Percentiles rank a stretch among this genome's conserved stretches.
Conservation (phyloP, 2,888 invertebrate genomes). For the Lathronympha strigana region DNA sequence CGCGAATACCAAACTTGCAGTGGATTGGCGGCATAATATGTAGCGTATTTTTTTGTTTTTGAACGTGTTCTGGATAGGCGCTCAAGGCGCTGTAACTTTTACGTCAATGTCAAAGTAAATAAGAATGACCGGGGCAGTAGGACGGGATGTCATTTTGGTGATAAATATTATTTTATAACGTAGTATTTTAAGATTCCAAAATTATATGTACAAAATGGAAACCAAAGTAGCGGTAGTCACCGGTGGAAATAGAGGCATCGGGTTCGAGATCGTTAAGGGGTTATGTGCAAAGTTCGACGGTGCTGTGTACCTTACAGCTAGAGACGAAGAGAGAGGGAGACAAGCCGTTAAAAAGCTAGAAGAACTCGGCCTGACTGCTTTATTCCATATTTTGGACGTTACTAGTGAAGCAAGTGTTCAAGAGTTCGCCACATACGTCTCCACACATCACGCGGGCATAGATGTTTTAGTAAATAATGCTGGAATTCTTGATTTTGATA, state of each 20-base stretch:
- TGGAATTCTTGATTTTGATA: constrained; percentile 87
- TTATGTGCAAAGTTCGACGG: constrained; percentile 88
- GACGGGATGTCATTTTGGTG: constrained; percentile 54
- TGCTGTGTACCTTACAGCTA: constrained; percentile 89
- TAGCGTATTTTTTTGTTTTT: neutral
- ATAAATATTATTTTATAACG: constrained; percentile 61
- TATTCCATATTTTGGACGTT: constrained; percentile 89
- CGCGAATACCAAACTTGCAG: too few species aligned
- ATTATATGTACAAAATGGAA: constrained; percentile 76
- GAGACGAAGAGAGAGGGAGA: constrained; percentile 85
- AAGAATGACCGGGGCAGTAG: constrained; percentile 53
- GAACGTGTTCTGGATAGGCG: neutral
- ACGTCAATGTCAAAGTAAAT: constrained; percentile 34
- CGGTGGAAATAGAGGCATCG: constrained; percentile 77
- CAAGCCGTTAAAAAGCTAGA: constrained; percentile 86
- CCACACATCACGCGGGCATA: constrained; percentile 86
- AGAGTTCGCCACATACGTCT: constrained; percentile 84
- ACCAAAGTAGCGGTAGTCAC: constrained; percentile 82
- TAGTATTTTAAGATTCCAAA: constrained; percentile 63
- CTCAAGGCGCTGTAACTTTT: constrained; percentile 4
- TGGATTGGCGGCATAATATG: too few species aligned
- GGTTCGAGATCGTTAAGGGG: constrained; percentile 79
- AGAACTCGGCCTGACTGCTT: constrained; percentile 81
- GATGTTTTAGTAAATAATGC: constrained; percentile 92
- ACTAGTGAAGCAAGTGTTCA: constrained; percentile 85